Base-by-base conservation (phyloP, 2,888 invertebrate species). In the Troides helena region DNA sequence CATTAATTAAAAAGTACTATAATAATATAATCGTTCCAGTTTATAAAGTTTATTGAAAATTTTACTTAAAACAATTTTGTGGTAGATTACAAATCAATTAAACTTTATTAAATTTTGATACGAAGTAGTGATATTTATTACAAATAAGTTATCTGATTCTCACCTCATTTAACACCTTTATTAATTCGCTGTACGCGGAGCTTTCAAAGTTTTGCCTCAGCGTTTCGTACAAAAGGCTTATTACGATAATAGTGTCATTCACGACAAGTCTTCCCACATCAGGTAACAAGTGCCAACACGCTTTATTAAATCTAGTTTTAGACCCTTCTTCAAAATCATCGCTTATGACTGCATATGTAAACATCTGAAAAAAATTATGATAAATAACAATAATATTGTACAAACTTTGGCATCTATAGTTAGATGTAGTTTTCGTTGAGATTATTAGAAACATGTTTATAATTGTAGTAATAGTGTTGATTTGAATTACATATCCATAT, bases 241-340 rank as follows among this genome's bases (percentile, higher is more conserved):
- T 95, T 65, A 98, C 81, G 76, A 97, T 92, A 8, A 97, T 79
- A 0, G 95, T 94, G 84, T 98, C 98, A 84, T 97, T 98, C 39
- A 97, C 91, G 2, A 97, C 97, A 5, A 85, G 86, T 10, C 94
- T 74, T 21, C 95, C 95, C 17, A 95, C 93, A 67, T 93, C 93
- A 7, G 95, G 94, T 21, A 93, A 81, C 68, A 93, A 93, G 84
- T 97, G 96, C 98, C 98, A 99, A 82, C 97, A 97, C 0, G 95
- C 94, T 77, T 95, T 94, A 14, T 97, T 98, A 71, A 98, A 93
- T 62, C 98, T 93, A 2, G 94, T 95, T 70, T 92, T 86, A 7
- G 97, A 95, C 18, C 92, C 86, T 85, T 98, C 98, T 95, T 98
- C 96, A 23, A 98, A 94, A 83, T 98, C 98, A 85, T 98, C 98